These are phyloP conservation scores for cat (Felis catus) DNA, from an alignment of 2,113 vertebrate genomes.

Conservation along the genomic window DNA sequence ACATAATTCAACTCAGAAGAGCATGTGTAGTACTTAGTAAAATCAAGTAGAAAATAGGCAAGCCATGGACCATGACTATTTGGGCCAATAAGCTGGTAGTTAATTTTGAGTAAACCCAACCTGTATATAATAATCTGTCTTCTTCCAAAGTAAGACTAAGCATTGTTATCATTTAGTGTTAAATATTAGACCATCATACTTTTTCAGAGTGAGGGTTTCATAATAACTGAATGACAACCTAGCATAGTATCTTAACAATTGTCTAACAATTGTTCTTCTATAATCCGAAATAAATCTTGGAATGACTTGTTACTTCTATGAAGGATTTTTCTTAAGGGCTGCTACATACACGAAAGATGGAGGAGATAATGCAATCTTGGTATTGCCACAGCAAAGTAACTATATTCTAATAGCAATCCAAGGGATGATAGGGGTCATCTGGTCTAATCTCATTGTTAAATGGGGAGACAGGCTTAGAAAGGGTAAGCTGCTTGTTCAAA, in stretches of 20 bases:
- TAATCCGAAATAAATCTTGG: constrained; percentile 22
- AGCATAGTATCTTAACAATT: not conserved
- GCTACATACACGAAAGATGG: not conserved
- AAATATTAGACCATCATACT: not conserved
- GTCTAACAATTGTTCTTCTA: not conserved
- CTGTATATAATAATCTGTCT: not conserved
- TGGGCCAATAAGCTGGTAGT: not conserved
- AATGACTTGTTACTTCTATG: constrained; percentile 10
- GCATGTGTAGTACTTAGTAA: not conserved
- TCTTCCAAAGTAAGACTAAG: not conserved
- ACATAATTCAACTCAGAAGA: constrained; percentile 33
- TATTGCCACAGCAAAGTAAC: not conserved
- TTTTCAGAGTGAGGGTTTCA: not conserved
- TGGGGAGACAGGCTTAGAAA: not conserved
- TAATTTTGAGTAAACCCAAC: not conserved
- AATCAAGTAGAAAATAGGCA: constrained; percentile 24
- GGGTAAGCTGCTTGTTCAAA: not conserved
- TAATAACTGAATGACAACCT: constrained; percentile 7
- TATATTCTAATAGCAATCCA: not conserved
- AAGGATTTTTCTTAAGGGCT: not conserved
- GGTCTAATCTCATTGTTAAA: constrained; percentile 24
- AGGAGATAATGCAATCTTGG: not conserved
- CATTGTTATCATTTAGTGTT: not conserved
- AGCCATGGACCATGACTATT: not conserved
- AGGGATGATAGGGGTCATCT: not conserved